Conservation (phyloP, 2,888 invertebrate genomes). For the Heliconius ethilla region DNA sequence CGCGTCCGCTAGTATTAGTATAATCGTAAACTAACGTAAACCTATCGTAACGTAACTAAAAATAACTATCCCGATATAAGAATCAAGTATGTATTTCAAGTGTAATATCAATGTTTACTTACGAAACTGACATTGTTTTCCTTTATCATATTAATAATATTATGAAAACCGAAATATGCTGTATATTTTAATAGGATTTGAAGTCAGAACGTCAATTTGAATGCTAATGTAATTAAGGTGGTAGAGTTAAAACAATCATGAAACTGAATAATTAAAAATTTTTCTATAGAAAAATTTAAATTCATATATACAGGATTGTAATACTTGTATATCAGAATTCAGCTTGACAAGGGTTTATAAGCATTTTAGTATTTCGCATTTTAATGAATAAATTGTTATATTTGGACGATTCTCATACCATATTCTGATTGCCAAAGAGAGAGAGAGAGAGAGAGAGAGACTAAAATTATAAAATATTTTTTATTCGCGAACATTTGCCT, state of each 20-base stretch:
- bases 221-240: conserved; percentile 17
- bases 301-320: not conserved
- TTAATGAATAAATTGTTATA: too few species aligned
- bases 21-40: too few species aligned
- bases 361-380: not conserved
- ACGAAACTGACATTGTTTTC: too few species aligned
- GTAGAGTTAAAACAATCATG: conserved; percentile 14
- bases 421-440: not conserved
- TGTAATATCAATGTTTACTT: not conserved
- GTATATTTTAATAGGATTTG: conserved; percentile 1
- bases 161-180: not conserved
- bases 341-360: not conserved
- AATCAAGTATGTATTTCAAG: not conserved
- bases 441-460: not conserved
- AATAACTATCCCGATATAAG: not conserved
- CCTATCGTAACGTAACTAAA: too few species aligned
- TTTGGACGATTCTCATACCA: not conserved
- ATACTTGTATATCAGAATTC: not conserved
- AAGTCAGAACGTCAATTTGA: conserved; percentile 14
- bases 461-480: conserved; percentile 7
- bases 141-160: not conserved
- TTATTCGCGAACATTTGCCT: not conserved
- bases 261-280: conserved; percentile 2
- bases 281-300: not conserved
- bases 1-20: too few species aligned